These are phyloP conservation scores for Theocolax elegans DNA, from an alignment of 1,140 invertebrate species.

Conservation along the genomic window DNA sequence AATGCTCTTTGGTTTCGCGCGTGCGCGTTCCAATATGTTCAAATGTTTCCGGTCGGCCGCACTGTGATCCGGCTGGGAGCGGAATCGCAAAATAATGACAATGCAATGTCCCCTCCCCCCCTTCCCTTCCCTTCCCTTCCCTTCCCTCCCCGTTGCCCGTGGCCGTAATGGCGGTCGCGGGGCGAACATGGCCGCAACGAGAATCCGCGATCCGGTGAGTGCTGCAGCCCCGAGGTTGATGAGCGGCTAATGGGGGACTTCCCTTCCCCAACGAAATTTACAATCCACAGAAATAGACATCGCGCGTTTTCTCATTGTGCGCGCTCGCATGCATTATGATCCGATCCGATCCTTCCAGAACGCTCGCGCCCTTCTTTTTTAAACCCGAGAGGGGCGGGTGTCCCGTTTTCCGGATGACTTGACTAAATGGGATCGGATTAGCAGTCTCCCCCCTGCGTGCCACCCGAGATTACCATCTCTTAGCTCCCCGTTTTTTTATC, in stretches of 20 bases:
- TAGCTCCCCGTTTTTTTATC: conserved; percentile 47
- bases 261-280: conserved; percentile 37
- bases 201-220: neutral
- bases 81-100: conserved; percentile 66
- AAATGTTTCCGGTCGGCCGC: conserved; percentile 62
- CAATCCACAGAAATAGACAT: neutral
- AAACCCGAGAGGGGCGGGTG: conserved; percentile 54
- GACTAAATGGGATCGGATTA: conserved; percentile 69
- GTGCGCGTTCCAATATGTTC: conserved; percentile 60
- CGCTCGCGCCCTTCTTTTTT: conserved; percentile 42
- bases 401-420: conserved; percentile 68
- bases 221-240: conserved; percentile 63
- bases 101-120: conserved; percentile 40
- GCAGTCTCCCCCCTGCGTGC: conserved; percentile 29
- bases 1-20: neutral
- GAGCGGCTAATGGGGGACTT: conserved; percentile 63
- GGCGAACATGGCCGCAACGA: conserved; percentile 54
- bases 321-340: conserved; percentile 59
- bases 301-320: conserved; percentile 58
- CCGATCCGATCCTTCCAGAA: too few species aligned
- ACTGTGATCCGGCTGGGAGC: conserved; percentile 55
- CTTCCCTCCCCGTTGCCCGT: conserved; percentile 46
- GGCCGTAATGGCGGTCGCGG: conserved; percentile 41
- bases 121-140: neutral
- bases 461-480: conserved; percentile 64